A percentile compares a stretch with the other conserved stretches of the same genome.
phyloP scores from a whole-genome alignment of 2,888 invertebrate species.

The Drosophila paucipuncta region DNA sequence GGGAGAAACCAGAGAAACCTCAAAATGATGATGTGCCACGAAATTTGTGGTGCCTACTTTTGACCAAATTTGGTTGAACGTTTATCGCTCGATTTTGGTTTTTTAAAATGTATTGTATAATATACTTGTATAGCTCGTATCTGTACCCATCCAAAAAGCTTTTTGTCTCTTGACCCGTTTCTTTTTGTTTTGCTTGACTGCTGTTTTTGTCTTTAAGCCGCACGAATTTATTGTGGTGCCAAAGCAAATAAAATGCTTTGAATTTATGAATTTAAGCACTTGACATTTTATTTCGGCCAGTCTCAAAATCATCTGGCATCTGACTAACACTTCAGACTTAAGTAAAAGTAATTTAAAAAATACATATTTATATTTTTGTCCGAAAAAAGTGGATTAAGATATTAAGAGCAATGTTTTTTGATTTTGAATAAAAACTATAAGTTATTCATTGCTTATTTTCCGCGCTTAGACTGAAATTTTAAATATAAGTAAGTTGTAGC shows the following conservation, averaged over 20 bases:
- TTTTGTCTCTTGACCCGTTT: conserved; percentile 80
- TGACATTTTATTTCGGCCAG: conserved; percentile 49
- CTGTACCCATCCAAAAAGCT: conserved; percentile 40
- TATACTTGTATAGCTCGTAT: conserved; percentile 61
- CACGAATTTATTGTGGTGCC: conserved; percentile 41
- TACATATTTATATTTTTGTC: not conserved
- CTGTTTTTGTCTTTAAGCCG: conserved; percentile 38
- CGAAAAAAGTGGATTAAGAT: not conserved
- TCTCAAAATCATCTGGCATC: conserved; percentile 24
- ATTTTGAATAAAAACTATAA: not conserved
- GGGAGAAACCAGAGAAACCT: conserved; percentile 43
- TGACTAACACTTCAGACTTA: conserved; percentile 21
- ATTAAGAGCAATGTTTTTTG: not conserved
- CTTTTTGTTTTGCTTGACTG: conserved; percentile 14
- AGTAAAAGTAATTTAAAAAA: not conserved
- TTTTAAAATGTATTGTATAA: conserved; percentile 52
- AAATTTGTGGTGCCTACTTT: conserved; percentile 82
- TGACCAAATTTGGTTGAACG: conserved; percentile 70
- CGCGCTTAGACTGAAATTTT: not conserved
- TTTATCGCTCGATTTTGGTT: conserved; percentile 55
- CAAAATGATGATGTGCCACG: conserved; percentile 44
- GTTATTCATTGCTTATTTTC: not conserved
- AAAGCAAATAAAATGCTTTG: conserved; percentile 44
- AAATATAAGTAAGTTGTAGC: not conserved
- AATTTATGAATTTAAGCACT: conserved; percentile 54